Evolutionary conservation across 2,888 invertebrate species (phyloP), one percentile per base, ranked within the genome.

Genomic region (Drosophila cracens): DNA sequence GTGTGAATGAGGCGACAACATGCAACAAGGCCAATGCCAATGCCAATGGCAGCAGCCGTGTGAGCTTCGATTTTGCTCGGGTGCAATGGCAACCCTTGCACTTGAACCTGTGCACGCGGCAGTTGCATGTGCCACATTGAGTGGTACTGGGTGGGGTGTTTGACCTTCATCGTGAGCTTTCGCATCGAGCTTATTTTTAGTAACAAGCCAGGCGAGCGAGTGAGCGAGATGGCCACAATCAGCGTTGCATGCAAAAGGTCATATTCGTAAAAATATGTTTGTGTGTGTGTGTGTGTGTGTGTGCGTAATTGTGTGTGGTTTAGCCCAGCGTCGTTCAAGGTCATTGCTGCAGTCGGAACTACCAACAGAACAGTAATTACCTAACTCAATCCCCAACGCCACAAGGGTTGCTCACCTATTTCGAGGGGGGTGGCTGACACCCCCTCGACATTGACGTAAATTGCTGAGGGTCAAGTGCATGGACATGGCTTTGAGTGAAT

Each of bases 31-130:
- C 66, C 79, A 76, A 65, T n/a, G 40, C 38, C 38, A 38, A n/a
- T 43, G 76, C 68, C 79, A 76, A 58, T 64, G 46, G 18, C 46
- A 46, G 56, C 56, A 38, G 59, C 64, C 76, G 57, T 48, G 60
- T 64, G 36, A 51, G 67, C 70, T 29, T 25, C 60, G 31, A 61
- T 54, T 52, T 61, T 33, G 49, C 4, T 25, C 40, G 86, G 74
- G 81, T 77, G 83, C 74, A 75, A 64, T 65, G 82, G 72, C 82
- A 70, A 87, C 86, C 91, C 91, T 86, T 91, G 90, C 90, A 90
- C 92, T 91, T 91, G 92, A 91, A 91, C 91, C 79, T 88, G 87
- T 79, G 85, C 87, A 87, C 90, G 90, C 88, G 83, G 89, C 75
- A 52, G 59, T 61, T 76, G 90, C 87, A 87, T 87, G 89, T 90